phyloP scores from a whole-genome alignment of 2,113 vertebrate genomes.

The Oryzias javanicus region DNA sequence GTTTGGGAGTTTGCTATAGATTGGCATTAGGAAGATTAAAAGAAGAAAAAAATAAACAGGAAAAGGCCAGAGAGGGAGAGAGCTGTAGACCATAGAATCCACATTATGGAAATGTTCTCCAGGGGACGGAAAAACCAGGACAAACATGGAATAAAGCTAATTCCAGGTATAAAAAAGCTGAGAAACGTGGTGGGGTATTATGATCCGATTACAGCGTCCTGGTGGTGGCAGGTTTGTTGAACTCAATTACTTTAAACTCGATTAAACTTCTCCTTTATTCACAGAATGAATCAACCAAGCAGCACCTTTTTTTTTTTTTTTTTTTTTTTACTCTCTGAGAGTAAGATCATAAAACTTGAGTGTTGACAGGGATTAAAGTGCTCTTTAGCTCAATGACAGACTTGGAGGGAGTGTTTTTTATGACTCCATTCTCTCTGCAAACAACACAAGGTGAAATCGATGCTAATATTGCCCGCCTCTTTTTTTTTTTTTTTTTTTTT shows the following conservation, averaged over 20 bases:
- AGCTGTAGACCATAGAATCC: rapidly evolving
- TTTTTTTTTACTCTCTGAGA: neutral
- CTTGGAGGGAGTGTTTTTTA: slow-evolving; percentile 29
- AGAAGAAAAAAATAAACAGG: neutral
- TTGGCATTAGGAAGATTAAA: neutral
- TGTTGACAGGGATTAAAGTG: slow-evolving; percentile 33
- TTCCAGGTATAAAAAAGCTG: no score
- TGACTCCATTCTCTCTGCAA: slow-evolving; percentile 24
- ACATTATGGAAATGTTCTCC: neutral
- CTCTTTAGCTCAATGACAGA: slow-evolving; percentile 32
- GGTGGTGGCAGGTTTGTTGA: slow-evolving; percentile 16
- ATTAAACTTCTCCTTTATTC: slow-evolving; percentile 25
- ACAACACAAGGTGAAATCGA: slow-evolving; percentile 32
- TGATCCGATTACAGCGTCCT: slow-evolving; percentile 17
- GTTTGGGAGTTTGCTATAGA: neutral
- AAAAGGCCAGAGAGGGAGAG: neutral
- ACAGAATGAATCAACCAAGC: slow-evolving; percentile 26
- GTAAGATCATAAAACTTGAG: slow-evolving; percentile 15
- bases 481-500: slow-evolving; percentile 25
- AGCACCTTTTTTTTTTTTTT: slow-evolving; percentile 22
- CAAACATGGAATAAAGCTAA: neutral
- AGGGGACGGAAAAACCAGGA: neutral
- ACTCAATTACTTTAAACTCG: slow-evolving; percentile 37
- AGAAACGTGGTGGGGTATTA: slow-evolving; percentile 9
- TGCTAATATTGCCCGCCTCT: slow-evolving; percentile 6